Base-by-base conservation (phyloP, 64 coral and sea anemone species). In the Pocillopora damicornis region DNA sequence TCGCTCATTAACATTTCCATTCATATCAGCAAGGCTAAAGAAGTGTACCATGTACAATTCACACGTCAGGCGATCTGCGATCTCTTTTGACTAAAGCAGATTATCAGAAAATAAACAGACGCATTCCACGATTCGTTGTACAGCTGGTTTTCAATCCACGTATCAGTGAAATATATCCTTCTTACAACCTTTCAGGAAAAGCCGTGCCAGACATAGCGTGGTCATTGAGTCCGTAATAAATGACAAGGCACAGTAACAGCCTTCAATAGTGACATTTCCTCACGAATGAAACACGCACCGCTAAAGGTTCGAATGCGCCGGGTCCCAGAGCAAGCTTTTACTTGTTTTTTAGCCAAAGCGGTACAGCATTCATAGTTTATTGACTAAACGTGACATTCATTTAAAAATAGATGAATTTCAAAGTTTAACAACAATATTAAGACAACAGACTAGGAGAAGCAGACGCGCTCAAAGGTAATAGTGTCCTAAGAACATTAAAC, bases 401-500 rank as follows among this genome's bases (percentile, higher is more conserved):
- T 92, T 79, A 92, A 92, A 92, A 87, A 92, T 92, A 87, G 59
- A 92, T 92, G 90, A 92, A 92, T 92, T 92, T 78, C 82, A 73
- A 92, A 87, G 90, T 92, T 92, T 87, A 92, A 92, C 90, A 92
- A 77, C 83, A 92, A 73, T 66, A 76, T 65, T 74, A 67, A 92
- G 84, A 60, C 90, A 79, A 80, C 90, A 92, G 90, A 92, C 74
- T 25, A 37, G 65, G 65, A 51, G 61, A 85, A 85, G 18, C 81
- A 85, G 81, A 85, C 81, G 63, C 81, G 65, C 81, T 69, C 16
- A 17, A 38, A 72, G 67, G 81, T 37, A 85, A 85, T 85, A 58
- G 64, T 72, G 81, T 65, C 65, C 64, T 85, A 72, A 85, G 81
- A 85, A 85, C 81, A 85, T 85, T 67, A 83, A 12, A 66, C 2